These are phyloP conservation scores for Lithobates sylvaticus DNA, from an alignment of 2,797 vertebrate genomes.

Conservation along the genomic window DNA sequence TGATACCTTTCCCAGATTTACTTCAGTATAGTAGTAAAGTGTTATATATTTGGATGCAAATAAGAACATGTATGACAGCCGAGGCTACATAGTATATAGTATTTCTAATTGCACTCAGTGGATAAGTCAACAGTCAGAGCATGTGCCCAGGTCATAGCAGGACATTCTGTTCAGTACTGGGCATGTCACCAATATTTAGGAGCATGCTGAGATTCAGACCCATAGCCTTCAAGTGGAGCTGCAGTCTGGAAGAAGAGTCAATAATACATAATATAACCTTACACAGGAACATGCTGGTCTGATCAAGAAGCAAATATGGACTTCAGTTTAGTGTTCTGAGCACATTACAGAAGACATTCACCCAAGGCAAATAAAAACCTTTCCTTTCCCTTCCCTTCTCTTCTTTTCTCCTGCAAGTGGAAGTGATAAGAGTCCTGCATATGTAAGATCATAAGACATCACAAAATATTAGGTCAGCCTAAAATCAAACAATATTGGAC, in stretches of 20 bases:
- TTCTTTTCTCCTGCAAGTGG: too few relatives aligned
- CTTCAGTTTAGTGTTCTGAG: background rate
- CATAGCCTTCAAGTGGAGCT: background rate
- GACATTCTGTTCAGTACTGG: conserved; percentile 3
- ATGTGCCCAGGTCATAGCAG: background rate
- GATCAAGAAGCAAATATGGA: background rate
- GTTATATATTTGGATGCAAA: background rate
- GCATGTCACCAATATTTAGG: background rate
- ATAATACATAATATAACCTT: background rate
- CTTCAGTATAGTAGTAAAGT: background rate
- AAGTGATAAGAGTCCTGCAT: too few relatives aligned
- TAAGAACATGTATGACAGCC: background rate
- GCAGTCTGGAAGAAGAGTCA: background rate
- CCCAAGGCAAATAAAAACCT: too few relatives aligned
- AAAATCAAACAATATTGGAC: too few relatives aligned
- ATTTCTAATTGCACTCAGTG: background rate
- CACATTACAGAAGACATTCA: too few relatives aligned
- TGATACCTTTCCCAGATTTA: background rate
- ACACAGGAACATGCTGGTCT: background rate
- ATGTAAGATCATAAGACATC: too few relatives aligned
- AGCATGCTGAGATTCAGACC: background rate
- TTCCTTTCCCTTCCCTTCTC: too few relatives aligned
- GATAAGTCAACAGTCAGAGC: background rate
- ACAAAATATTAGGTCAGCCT: too few relatives aligned
- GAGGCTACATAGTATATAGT: background rate